Conservation (phyloP, 2,113 vertebrate species). For the Solea solea region DNA sequence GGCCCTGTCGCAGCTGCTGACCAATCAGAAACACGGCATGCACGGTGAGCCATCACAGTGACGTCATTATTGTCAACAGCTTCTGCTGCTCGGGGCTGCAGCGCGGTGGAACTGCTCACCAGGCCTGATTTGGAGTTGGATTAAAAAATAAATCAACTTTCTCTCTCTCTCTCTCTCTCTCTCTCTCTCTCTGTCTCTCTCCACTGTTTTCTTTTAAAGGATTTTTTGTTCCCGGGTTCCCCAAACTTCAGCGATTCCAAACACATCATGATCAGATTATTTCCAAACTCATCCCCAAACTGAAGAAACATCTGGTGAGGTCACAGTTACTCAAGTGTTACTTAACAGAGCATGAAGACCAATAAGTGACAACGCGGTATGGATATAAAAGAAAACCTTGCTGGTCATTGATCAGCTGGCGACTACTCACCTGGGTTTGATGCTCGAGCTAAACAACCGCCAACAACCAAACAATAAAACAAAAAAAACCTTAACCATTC, state of each 20-base stretch:
- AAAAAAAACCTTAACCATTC: no score
- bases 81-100: no score
- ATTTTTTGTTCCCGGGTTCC: slow-evolving; percentile 91
- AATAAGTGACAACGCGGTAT: no score
- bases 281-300: slow-evolving; percentile 88
- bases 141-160: background rate
- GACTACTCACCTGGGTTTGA: no score
- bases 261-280: slow-evolving; percentile 90
- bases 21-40: slow-evolving; percentile 86
- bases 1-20: slow-evolving; percentile 89
- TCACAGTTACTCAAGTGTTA: slow-evolving; percentile 1
- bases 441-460: no score
- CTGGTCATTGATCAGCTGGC: no score
- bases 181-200: background rate
- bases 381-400: no score
- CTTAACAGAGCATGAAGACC: background rate
- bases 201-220: slow-evolving; percentile 56
- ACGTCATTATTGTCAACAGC: no score
- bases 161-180: background rate
- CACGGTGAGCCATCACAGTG: slow-evolving; percentile 79
- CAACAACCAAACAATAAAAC: no score
- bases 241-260: slow-evolving; percentile 92
- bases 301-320: slow-evolving; percentile 90
- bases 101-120: no score
- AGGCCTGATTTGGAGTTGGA: background rate